A percentile compares a stretch with the other conserved stretches of the same genome.
phyloP scores from a whole-genome alignment of 2,888 invertebrate genomes.

The Adelognathus sp. region DNA sequence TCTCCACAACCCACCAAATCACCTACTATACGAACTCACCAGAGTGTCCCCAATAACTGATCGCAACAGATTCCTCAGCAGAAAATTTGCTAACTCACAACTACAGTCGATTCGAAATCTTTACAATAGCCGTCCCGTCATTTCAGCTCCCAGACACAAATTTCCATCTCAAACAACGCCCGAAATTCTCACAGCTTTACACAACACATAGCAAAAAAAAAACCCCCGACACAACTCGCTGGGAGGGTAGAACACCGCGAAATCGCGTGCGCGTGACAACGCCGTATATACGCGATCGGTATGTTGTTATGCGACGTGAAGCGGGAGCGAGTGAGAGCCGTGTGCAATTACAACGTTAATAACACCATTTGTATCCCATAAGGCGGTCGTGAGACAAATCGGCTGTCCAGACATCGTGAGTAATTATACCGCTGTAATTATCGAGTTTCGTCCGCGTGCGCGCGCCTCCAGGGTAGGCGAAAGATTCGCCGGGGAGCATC shows the following conservation, averaged over 20 bases:
- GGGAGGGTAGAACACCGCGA: background rate
- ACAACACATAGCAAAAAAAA: no score
- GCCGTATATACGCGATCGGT: background rate
- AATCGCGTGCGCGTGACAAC: slow-evolving; percentile 34
- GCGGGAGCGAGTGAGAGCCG: slow-evolving; percentile 60
- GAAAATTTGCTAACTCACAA: no score
- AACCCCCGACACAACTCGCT: no score
- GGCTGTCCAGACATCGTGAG: slow-evolving; percentile 64
- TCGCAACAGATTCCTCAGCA: no score
- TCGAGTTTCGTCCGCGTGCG: slow-evolving; percentile 58
- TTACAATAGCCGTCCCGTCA: no score
- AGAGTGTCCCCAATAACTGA: no score
- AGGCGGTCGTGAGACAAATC: slow-evolving; percentile 67
- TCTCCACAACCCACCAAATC: no score
- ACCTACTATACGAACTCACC: no score
- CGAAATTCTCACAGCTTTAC: no score
- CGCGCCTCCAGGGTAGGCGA: slow-evolving; percentile 29
- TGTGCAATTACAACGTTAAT: slow-evolving; percentile 70
- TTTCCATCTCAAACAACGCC: no score
- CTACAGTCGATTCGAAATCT: no score
- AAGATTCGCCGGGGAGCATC: slow-evolving; percentile 40
- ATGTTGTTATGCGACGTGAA: slow-evolving; percentile 34
- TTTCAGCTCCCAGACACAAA: no score
- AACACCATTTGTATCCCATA: slow-evolving; percentile 69
- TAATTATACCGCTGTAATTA: slow-evolving; percentile 70